phyloP scores from a whole-genome alignment of 2,113 vertebrate genomes.

The Turnix velox region DNA sequence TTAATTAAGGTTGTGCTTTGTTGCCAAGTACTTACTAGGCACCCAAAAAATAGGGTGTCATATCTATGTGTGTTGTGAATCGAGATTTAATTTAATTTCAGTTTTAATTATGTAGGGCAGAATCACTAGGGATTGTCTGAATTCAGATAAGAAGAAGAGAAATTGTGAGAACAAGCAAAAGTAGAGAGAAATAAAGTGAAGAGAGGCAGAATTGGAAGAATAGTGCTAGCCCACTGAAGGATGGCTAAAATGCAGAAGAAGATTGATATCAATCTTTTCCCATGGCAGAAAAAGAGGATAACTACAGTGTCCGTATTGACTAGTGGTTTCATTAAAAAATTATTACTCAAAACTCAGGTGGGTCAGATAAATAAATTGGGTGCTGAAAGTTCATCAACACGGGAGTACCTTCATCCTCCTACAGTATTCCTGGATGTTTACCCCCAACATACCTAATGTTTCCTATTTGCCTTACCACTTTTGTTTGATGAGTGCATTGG shows the following conservation, averaged over 20 bases:
- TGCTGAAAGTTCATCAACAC: not conserved
- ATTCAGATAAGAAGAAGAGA: not conserved
- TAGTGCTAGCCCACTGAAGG: not conserved
- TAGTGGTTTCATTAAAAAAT: not conserved
- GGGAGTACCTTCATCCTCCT: not conserved
- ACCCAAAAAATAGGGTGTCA: not conserved
- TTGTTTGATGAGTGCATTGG: rapidly evolving
- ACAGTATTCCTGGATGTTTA: not conserved
- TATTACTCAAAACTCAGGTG: not conserved
- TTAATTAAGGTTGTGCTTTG: not conserved
- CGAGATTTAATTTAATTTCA: not conserved
- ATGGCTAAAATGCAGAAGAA: not conserved
- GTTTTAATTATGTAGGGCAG: not conserved
- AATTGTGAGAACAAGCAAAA: not conserved
- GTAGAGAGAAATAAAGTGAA: not conserved
- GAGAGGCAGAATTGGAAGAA: not conserved
- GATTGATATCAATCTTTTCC: not conserved
- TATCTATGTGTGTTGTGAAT: not conserved
- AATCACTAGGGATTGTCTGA: not conserved
- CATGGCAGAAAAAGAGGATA: not conserved
- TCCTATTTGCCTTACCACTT: not conserved
- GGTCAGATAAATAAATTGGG: not conserved
- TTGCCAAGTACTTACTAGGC: not conserved
- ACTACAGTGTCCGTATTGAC: not conserved
- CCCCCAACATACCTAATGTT: not conserved